phyloP scores from a whole-genome alignment of 2,797 vertebrate genomes.

The Spinus pinus region DNA sequence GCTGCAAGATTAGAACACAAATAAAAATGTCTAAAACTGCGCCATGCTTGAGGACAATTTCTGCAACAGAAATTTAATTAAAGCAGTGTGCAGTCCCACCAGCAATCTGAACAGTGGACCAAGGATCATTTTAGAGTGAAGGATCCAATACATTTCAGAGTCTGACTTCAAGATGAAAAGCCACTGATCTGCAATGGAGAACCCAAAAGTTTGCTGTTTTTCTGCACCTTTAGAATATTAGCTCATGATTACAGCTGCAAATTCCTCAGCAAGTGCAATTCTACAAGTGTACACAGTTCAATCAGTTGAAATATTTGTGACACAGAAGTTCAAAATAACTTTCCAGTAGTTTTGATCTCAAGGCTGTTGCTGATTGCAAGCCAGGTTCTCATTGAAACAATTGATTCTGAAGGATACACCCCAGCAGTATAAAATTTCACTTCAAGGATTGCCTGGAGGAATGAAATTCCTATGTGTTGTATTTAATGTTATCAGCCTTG shows the following conservation, averaged over 20 bases:
- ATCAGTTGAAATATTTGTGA: constrained; percentile 56
- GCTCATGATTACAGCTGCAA: constrained; percentile 27
- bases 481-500: constrained; percentile 56
- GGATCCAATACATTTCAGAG: constrained; percentile 30
- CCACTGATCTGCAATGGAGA: constrained; percentile 22
- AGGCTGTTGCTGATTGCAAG: constrained; percentile 46
- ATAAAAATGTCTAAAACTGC: constrained; percentile 68
- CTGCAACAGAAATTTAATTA: constrained; percentile 63
- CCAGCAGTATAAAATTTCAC: constrained; percentile 63
- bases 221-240: constrained; percentile 37
- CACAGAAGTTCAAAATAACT: constrained; percentile 59
- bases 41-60: constrained; percentile 70
- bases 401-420: constrained; percentile 38
- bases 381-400: constrained; percentile 60
- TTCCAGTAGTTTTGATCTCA: constrained; percentile 62
- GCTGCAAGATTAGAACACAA: constrained; percentile 65
- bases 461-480: constrained; percentile 39
- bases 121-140: constrained; percentile 44
- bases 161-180: constrained; percentile 54
- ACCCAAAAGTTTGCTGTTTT: constrained; percentile 26
- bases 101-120: constrained; percentile 36
- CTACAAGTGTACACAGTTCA: constrained; percentile 63
- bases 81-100: constrained; percentile 60
- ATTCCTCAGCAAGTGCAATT: constrained; percentile 61
- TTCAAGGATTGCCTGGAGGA: constrained; percentile 53